These are phyloP conservation scores for Tarsius wallacei DNA, from an alignment of 2,797 vertebrate genomes.

Conservation along the genomic window DNA sequence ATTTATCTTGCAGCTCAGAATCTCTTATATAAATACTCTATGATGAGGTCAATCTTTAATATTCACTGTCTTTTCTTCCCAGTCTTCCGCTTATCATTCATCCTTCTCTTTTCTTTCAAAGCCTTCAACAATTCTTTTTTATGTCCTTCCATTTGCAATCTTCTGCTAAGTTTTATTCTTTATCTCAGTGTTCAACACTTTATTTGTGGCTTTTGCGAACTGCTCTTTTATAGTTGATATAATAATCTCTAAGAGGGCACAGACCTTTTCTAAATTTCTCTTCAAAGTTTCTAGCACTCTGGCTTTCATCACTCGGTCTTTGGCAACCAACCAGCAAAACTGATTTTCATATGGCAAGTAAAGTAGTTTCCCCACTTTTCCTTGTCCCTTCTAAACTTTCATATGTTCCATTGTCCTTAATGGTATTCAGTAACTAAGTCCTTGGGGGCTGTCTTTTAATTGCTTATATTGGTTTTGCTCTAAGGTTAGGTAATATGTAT, in stretches of 20 bases:
- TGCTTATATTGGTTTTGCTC: slow-evolving; percentile 20
- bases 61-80: background rate
- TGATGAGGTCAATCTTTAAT: slow-evolving; percentile 70
- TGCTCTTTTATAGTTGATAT: slow-evolving; percentile 57
- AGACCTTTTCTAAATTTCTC: slow-evolving; percentile 27
- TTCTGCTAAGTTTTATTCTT: slow-evolving; percentile 72
- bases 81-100: slow-evolving; percentile 61
- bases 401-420: background rate
- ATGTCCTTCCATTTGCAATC: slow-evolving; percentile 63
- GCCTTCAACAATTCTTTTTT: slow-evolving; percentile 69
- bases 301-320: slow-evolving; percentile 56
- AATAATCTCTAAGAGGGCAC: slow-evolving; percentile 59
- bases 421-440: background rate
- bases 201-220: slow-evolving; percentile 71
- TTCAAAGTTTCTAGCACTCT: slow-evolving; percentile 42
- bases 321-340: background rate
- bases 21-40: slow-evolving; percentile 61
- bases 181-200: slow-evolving; percentile 71
- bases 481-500: background rate
- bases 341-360: slow-evolving; percentile 40
- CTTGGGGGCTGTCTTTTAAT: slow-evolving; percentile 12
- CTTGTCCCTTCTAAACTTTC: slow-evolving; percentile 23
- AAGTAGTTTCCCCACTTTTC: background rate
- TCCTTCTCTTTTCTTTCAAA: slow-evolving; percentile 76
- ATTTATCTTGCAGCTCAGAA: slow-evolving; percentile 55